Conservation (phyloP, 2,113 vertebrate genomes). For the Anthoscopus minutus region DNA sequence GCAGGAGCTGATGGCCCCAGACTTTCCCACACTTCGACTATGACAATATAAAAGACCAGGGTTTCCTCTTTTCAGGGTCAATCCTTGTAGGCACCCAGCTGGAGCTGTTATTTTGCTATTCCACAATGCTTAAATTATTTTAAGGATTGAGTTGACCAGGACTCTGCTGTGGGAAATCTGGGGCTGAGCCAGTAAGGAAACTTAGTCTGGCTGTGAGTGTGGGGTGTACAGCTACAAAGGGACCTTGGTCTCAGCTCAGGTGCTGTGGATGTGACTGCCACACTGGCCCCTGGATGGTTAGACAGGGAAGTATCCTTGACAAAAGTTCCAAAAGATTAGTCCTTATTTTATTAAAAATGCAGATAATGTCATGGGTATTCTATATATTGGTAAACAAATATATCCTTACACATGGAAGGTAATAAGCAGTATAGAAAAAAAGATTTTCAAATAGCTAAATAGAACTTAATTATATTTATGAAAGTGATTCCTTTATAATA, state of each 20-base stretch:
- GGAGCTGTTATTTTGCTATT: neutral
- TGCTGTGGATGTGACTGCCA: no score
- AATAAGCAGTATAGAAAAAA: neutral
- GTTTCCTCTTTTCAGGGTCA: rapidly evolving
- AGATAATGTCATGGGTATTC: neutral
- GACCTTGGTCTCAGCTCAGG: neutral
- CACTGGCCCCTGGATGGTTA: neutral
- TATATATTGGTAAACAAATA: neutral
- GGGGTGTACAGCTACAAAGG: neutral
- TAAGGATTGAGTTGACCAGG: neutral
- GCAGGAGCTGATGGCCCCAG: neutral
- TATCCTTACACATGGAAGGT: neutral
- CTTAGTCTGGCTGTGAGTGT: neutral
- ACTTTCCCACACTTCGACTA: rapidly evolving
- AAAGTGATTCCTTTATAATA: neutral
- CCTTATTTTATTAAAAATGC: neutral
- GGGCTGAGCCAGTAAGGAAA: neutral
- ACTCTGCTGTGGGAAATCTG: neutral
- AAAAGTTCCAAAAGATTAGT: neutral
- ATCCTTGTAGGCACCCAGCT: neutral
- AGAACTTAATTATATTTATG: neutral
- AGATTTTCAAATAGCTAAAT: neutral
- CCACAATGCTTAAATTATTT: neutral
- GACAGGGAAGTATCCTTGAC: neutral
- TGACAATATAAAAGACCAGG: neutral